phyloP scores from a whole-genome alignment of 2,888 invertebrate genomes.

The Venustoraphidia nigricollis region DNA sequence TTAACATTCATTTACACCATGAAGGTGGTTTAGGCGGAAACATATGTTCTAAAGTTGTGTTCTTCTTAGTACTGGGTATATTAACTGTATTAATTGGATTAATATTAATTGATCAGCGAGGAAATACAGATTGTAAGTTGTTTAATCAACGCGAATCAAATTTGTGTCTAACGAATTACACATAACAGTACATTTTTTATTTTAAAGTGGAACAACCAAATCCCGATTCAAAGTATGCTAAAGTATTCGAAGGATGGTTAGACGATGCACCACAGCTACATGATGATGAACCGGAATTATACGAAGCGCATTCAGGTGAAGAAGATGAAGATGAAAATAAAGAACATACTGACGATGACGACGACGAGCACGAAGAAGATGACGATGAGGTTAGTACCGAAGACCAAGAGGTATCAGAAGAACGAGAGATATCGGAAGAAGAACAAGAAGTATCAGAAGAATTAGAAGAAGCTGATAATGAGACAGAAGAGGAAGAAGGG shows the following conservation, averaged over 20 bases:
- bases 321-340: constrained; percentile 36
- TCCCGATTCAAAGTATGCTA: constrained; percentile 54
- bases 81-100: constrained; percentile 58
- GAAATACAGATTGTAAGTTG: constrained; percentile 56
- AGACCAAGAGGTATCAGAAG: constrained; percentile 13
- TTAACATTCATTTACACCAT: constrained; percentile 61
- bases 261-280: constrained; percentile 36
- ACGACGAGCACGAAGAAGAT: constrained; percentile 23
- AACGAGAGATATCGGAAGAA: constrained; percentile 4
- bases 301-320: constrained; percentile 25
- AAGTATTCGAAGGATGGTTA: constrained; percentile 65
- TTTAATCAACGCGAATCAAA: neutral
- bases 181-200: constrained; percentile 3
- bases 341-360: constrained; percentile 17
- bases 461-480: constrained; percentile 13
- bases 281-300: constrained; percentile 19
- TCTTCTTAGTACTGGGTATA: constrained; percentile 57
- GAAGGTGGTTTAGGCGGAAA: constrained; percentile 68
- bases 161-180: neutral
- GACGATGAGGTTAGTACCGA: constrained; percentile 17
- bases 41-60: constrained; percentile 70
- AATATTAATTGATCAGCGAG: constrained; percentile 66
- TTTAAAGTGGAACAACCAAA: constrained; percentile 39
- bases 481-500: constrained; percentile 10
- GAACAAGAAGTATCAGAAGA: neutral